Evolutionary conservation across 2,113 vertebrate species (phyloP).

Genomic region (Osmerus mordax): DNA sequence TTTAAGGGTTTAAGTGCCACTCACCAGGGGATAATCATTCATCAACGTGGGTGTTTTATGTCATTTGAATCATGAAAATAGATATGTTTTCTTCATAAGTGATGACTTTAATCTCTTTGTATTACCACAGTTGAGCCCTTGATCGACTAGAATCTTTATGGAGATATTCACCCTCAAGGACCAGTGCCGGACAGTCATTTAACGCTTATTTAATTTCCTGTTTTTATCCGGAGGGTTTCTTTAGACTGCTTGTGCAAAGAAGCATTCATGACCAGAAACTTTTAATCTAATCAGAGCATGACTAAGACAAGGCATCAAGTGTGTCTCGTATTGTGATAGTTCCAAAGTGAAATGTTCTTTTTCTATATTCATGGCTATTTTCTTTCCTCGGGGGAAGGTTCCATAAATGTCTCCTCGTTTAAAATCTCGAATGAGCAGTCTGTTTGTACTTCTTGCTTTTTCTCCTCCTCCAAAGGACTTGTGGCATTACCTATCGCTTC

Average conservation of each 20-base stretch:
- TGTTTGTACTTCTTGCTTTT: slow-evolving; percentile 36
- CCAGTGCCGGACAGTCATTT: not conserved
- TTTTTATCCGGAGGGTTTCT: not conserved
- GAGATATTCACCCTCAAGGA: not conserved
- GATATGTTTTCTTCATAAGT: not conserved
- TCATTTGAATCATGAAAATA: not conserved
- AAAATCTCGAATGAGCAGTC: slow-evolving; percentile 26
- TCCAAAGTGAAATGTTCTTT: slow-evolving; percentile 36
- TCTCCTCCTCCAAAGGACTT: slow-evolving; percentile 34
- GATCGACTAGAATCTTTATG: not conserved
- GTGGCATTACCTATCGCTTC: slow-evolving; percentile 29
- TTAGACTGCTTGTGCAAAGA: not conserved
- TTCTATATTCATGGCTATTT: slow-evolving; percentile 32
- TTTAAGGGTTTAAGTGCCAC: slow-evolving; percentile 4
- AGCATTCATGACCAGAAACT: not conserved
- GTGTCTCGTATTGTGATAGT: slow-evolving; percentile 29
- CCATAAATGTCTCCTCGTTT: slow-evolving; percentile 19
- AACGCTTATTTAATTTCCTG: not conserved
- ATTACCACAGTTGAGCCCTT: not conserved
- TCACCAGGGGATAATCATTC: not conserved
- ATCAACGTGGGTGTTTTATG: not conserved
- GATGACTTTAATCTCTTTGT: not conserved
- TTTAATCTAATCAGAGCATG: slow-evolving; percentile 1
- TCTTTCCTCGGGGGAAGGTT: slow-evolving; percentile 26
- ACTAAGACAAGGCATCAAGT: slow-evolving; percentile 19